Conservation (phyloP, 1,140 invertebrate species). For the Octopus sinensis region DNA sequence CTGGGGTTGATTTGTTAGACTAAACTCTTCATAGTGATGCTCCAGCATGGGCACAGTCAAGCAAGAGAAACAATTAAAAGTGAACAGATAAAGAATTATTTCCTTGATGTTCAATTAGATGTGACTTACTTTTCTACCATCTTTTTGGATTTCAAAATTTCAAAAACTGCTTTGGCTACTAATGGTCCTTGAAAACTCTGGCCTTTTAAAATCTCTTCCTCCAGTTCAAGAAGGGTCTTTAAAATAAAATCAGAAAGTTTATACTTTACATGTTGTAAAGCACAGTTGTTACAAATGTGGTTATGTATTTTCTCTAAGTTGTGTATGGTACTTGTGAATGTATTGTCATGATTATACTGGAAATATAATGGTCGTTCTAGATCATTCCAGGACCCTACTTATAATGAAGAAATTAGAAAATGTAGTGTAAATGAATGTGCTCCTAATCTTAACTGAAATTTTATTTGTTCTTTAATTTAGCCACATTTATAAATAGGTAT, state of each 20-base stretch:
- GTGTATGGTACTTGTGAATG: too few species aligned
- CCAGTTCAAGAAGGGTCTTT: conserved; percentile 80
- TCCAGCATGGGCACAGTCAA: not conserved
- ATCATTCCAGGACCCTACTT: too few species aligned
- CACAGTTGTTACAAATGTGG: too few species aligned
- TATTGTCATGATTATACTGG: too few species aligned
- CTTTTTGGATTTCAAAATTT: conserved; percentile 62
- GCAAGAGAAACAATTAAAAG: not conserved
- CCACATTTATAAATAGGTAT: too few species aligned
- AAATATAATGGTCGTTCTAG: too few species aligned
- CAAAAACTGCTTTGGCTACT: conserved; percentile 92
- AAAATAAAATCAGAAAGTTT: conserved; percentile 14
- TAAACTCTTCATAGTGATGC: not conserved
- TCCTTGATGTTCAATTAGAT: conserved; percentile 24
- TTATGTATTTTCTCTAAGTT: too few species aligned
- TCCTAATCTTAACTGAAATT: too few species aligned
- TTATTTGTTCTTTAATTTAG: too few species aligned
- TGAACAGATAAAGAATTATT: not conserved
- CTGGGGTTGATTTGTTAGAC: not conserved
- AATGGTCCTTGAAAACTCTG: conserved; percentile 97
- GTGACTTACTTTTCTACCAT: conserved; percentile 75
- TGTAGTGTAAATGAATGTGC: too few species aligned
- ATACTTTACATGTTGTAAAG: too few species aligned
- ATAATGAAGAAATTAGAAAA: too few species aligned
- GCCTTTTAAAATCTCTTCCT: conserved; percentile 93